Evolutionary conservation across 1,140 invertebrate species (phyloP), one percentile per base, ranked within the genome.

Genomic region (Bombus breviceps): DNA sequence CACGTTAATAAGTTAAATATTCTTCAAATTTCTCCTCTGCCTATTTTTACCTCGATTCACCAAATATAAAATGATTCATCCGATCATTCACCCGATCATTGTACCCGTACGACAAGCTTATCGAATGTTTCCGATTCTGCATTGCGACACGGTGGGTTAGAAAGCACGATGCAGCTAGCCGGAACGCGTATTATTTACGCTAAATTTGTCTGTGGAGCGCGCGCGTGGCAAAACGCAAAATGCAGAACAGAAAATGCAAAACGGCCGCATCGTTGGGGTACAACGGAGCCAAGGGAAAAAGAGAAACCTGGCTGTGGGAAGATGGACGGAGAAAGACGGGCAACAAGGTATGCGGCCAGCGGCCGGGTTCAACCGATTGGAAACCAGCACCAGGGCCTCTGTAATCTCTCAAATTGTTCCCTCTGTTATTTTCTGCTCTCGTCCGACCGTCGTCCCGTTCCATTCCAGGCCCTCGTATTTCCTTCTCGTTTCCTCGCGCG

Each of bases 321-420:
- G 59, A 34, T 64, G 13, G 69, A 53, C 53, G 22, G 86, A 32
- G 69, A 69, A 43, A 73, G 57, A 32, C 37, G 34, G 77, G 32
- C 68, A 76, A 77, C 74, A 69, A 68, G 78, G 57, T 88, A 53
- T 76, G 83, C 88, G 80, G 80, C 69, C 43, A 28, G 59, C 64
- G 68, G 53, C 43, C 83, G 74, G 72, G 81, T 71, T 88, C 91
- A 89, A 86, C 86, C 91, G 91, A 91, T 92, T 88, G 91, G 87
- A 92, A 92, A 90, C 79, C 88, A 84, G 90, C 37, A 83, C 86
- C 66, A 28, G 39, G 73, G 69, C 59, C 89, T 87, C 88, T 92
- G 85, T 93, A 90, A 93, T 92, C 91, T 92, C 57, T 89, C 86
- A 87, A 88, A 91, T 92, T 91, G 88, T 92, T 84, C 86, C 53